A percentile compares a stretch with the other conserved stretches of the same genome.
Conservation (phyloP, 2,888 invertebrate species). For the Thera britannica region DNA sequence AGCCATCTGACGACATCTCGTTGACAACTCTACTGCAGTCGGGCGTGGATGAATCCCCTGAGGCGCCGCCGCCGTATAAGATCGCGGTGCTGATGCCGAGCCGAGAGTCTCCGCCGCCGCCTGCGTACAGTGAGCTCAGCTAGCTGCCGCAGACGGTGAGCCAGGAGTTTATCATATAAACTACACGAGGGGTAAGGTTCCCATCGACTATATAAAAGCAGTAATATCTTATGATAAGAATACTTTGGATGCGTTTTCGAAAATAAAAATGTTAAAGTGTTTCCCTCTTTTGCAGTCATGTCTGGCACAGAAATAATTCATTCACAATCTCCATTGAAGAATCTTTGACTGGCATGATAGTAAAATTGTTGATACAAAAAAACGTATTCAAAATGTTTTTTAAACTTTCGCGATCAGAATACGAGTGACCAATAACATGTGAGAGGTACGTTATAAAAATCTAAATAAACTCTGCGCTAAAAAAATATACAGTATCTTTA, state of each 20-base stretch:
- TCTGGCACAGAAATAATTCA: too few species aligned
- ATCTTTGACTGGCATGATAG: too few species aligned
- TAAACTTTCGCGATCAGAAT: too few species aligned
- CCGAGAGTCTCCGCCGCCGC: conserved; percentile 84
- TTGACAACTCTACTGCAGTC: conserved; percentile 63
- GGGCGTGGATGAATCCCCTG: conserved; percentile 46
- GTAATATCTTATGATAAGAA: background rate
- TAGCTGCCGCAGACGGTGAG: conserved; percentile 74
- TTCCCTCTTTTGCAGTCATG: too few species aligned
- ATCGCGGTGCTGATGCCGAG: conserved; percentile 90
- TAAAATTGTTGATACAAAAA: too few species aligned
- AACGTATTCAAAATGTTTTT: too few species aligned
- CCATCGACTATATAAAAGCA: background rate
- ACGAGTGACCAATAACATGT: too few species aligned
- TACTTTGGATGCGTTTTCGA: background rate
- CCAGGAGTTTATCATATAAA: conserved; percentile 74
- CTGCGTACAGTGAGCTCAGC: conserved; percentile 90
- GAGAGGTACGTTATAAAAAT: too few species aligned
- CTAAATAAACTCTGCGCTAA: background rate
- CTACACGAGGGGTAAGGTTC: conserved; percentile 46
- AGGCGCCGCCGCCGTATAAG: conserved; percentile 92
- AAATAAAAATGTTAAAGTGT: background rate
- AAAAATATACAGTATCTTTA: background rate
- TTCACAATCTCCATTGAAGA: too few species aligned
- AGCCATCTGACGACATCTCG: conserved; percentile 70